These are phyloP conservation scores for Neodiprion lecontei DNA, from an alignment of 1,140 invertebrate species.

Conservation along the genomic window DNA sequence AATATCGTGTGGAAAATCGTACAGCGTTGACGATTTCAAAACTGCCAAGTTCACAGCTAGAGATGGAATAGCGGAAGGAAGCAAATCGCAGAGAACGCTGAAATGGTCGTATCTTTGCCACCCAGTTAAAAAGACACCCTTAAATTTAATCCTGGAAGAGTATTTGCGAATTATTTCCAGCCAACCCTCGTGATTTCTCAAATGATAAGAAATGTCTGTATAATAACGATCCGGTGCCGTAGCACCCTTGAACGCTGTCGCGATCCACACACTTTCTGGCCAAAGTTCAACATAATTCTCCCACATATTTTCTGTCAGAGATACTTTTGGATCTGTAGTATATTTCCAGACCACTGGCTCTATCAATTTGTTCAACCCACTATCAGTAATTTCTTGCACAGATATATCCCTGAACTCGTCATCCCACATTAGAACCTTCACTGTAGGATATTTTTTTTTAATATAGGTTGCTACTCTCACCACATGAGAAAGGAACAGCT, in stretches of 20 bases:
- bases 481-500: conserved; percentile 78
- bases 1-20: conserved; percentile 40
- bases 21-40: conserved; percentile 49
- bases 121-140: conserved; percentile 68
- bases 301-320: conserved; percentile 71
- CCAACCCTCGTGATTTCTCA: conserved; percentile 79
- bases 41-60: conserved; percentile 68
- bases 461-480: conserved; percentile 68
- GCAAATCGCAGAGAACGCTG: conserved; percentile 77
- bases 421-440: conserved; percentile 90
- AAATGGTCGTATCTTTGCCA: conserved; percentile 87
- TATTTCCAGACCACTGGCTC: conserved; percentile 87
- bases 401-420: conserved; percentile 87
- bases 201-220: conserved; percentile 64
- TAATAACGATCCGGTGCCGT: conserved; percentile 78
- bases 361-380: conserved; percentile 71
- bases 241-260: conserved; percentile 90
- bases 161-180: conserved; percentile 67
- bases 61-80: conserved; percentile 74
- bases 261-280: conserved; percentile 82
- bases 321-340: conserved; percentile 66
- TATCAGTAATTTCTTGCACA: conserved; percentile 67
- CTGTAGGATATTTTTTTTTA: conserved; percentile 65
- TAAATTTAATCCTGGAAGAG: conserved; percentile 64
- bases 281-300: conserved; percentile 83